phyloP scores from a whole-genome alignment of 2,888 invertebrate genomes.

The Pterostichus niger region DNA sequence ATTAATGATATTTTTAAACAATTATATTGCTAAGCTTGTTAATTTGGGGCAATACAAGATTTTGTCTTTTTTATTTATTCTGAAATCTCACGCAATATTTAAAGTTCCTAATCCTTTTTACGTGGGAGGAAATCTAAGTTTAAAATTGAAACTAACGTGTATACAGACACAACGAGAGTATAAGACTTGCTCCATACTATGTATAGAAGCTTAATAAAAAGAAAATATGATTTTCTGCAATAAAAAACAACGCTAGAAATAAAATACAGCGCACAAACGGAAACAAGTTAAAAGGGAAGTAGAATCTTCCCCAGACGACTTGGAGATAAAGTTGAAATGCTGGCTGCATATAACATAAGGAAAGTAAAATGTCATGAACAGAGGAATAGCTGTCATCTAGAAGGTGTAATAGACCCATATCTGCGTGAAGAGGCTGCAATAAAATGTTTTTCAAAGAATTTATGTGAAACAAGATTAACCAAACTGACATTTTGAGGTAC shows the following conservation, averaged over 20 bases:
- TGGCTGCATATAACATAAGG: conserved; percentile 1
- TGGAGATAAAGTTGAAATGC: conserved; percentile 31
- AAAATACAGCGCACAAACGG: not conserved
- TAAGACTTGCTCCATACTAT: no score
- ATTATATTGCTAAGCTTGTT: no score
- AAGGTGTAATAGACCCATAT: conserved; percentile 16
- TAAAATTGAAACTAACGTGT: no score
- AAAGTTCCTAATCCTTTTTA: no score
- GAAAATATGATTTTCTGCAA: no score
- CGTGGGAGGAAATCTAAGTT: no score
- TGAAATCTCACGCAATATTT: no score
- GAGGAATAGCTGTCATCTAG: conserved; percentile 7
- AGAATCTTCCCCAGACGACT: not conserved
- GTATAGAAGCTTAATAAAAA: no score
- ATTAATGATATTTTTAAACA: no score
- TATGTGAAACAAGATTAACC: conserved; percentile 24
- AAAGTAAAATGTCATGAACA: conserved; percentile 27
- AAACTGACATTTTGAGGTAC: conserved; percentile 9
- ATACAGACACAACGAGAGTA: no score
- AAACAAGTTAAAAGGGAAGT: conserved; percentile 9
- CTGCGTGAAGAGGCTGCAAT: conserved; percentile 14
- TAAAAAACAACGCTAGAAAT: not conserved
- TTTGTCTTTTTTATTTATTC: no score
- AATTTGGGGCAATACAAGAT: no score
- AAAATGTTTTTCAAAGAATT: conserved; percentile 20